A percentile compares a stretch with the other conserved stretches of the same genome.
Evolutionary conservation across 1,140 invertebrate species (phyloP).

Genomic region (Streblospio benedicti): DNA sequence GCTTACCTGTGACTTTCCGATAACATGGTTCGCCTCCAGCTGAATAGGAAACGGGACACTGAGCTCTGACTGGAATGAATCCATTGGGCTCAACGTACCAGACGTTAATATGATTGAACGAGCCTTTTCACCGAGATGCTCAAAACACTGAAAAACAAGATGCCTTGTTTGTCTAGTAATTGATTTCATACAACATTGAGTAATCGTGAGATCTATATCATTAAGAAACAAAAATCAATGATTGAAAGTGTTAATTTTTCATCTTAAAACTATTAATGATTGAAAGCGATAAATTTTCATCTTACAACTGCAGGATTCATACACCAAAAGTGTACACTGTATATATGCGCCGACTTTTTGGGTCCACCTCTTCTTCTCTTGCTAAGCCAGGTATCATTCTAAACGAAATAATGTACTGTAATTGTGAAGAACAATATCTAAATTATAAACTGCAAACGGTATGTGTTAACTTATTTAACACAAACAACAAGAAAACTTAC

Average conservation of each 20-base stretch:
- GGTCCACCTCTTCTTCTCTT: background rate
- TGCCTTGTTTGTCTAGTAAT: background rate
- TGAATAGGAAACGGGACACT: slow-evolving; percentile 61
- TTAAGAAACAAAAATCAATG: background rate
- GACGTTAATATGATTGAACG: slow-evolving; percentile 86
- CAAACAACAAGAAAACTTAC: background rate
- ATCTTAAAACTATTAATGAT: slow-evolving; percentile 67
- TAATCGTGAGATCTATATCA: background rate
- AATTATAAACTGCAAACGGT: too few species aligned
- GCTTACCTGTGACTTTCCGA: slow-evolving; percentile 68
- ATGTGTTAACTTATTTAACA: too few species aligned
- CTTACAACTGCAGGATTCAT: slow-evolving; percentile 70
- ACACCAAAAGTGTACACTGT: slow-evolving; percentile 84
- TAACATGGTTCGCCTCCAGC: slow-evolving; percentile 89
- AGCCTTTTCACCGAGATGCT: slow-evolving; percentile 60
- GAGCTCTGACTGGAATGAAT: slow-evolving; percentile 80
- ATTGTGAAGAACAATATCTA: too few species aligned
- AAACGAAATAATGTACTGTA: too few species aligned
- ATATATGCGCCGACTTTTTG: background rate
- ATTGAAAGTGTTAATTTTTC: background rate
- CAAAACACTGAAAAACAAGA: slow-evolving; percentile 40
- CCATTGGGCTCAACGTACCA: slow-evolving; percentile 87
- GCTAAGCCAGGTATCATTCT: background rate
- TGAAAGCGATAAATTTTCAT: background rate
- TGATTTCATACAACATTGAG: background rate